Conservation (phyloP, 2,888 invertebrate genomes). For the Hecatera dysodea region DNA sequence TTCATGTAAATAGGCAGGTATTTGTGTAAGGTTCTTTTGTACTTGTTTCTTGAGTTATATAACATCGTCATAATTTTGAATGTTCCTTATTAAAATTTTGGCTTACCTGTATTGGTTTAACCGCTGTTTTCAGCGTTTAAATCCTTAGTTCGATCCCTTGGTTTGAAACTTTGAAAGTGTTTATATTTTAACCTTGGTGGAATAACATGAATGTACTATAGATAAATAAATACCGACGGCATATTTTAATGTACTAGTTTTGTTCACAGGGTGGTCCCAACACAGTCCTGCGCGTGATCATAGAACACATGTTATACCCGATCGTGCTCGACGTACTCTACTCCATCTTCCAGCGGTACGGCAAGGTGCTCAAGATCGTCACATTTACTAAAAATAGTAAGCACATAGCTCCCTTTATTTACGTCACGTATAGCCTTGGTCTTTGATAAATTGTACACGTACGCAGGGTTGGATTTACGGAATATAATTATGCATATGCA, state of each 20-base stretch:
- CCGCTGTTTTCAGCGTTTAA: neutral
- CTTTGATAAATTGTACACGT: slow-evolving; percentile 31
- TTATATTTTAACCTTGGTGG: neutral
- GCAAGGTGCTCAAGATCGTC: slow-evolving; percentile 99
- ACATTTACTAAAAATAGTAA: slow-evolving; percentile 99
- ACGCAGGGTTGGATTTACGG: slow-evolving; percentile 48
- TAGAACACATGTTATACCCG: slow-evolving; percentile 99
- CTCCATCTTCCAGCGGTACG: slow-evolving; percentile 99
- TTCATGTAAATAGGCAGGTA: slow-evolving; percentile 43
- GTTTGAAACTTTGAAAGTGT: neutral
- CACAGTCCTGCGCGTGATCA: slow-evolving; percentile 99
- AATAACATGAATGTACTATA: neutral
- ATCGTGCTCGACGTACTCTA: slow-evolving; percentile 99
- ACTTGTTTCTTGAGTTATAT: slow-evolving; percentile 20
- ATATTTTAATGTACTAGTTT: slow-evolving; percentile 67
- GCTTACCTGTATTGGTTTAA: slow-evolving; percentile 1
- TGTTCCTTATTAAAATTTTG: slow-evolving; percentile 43
- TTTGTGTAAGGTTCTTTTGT: slow-evolving; percentile 45
- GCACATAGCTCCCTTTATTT: slow-evolving; percentile 78
- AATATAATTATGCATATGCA: slow-evolving; percentile 63
- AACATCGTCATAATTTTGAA: slow-evolving; percentile 17
- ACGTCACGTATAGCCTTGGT: neutral
- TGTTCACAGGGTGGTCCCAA: slow-evolving; percentile 96
- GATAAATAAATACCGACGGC: slow-evolving; percentile 17
- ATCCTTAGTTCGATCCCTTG: neutral